Base-by-base conservation (phyloP, 2,888 invertebrate genomes). In the Cyclophora albipunctata region DNA sequence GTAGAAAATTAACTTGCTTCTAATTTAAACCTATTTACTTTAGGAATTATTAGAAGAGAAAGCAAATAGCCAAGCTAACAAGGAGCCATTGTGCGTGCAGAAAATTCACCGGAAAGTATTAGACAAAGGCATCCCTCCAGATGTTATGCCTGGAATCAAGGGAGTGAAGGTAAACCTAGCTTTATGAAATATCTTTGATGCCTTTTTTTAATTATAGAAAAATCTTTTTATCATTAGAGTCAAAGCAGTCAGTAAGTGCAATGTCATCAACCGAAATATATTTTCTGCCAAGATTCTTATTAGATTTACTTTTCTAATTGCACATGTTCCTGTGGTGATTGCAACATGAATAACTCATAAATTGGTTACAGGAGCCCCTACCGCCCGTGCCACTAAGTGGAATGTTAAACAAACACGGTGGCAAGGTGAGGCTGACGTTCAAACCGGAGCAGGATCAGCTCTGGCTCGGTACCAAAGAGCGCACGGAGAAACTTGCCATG, bases 381-480 rank as follows among this genome's bases (percentile, higher is more conserved):
- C 97, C 97, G 37, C 92, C 92, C 47, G 90, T 92, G 50, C 96
- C 97, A 40, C 77, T 97, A 35, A 92, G 94, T 59, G 97, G 97
- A 45, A 97, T 97, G 97, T 87, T 97, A 72, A 97, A 96, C 79
- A 96, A 96, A 75, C 92, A 93, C 54, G 96, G 96, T 7, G 95
- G 95, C 3, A 97, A 96, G 90, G 95, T 97, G 48, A 90, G 97
- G 64, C 91, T 97, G 54, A 97, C 97, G 45, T 97, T 97, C 79
- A 97, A 97, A 90, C 90, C 97, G 67, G 97, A 97, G 76, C 91
- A 92, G 61, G 97, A 97, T 75, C 95, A 97, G 77, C 85, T 97
- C 7, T 97, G 97, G 97, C 92, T 97, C 45, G 96, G 96, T 52
- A 97, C 97, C 45, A 96, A 96, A 84, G 97, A 97, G 78, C 90